A percentile compares a stretch with the other conserved stretches of the same genome.
phyloP scores from a whole-genome alignment of 2,113 vertebrate species.

The Monarcha castaneiventris region DNA sequence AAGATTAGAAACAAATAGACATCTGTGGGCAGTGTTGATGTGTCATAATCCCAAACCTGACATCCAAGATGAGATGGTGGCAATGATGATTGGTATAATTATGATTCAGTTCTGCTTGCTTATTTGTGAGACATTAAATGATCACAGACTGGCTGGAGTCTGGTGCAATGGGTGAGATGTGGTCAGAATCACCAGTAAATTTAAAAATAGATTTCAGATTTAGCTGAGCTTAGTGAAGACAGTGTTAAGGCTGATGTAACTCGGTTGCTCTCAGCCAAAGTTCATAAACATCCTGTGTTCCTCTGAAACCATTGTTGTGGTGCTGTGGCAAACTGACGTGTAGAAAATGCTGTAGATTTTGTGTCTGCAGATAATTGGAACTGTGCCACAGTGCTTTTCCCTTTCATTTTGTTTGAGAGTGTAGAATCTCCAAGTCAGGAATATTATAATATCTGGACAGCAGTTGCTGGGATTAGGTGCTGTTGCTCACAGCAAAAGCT shows the following conservation, averaged over 20 bases:
- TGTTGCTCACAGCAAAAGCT: not conserved
- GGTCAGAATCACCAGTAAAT: not conserved
- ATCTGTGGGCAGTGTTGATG: not conserved
- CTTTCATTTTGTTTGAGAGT: not conserved
- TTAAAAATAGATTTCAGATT: not conserved
- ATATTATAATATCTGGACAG: not conserved
- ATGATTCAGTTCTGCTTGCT: not conserved
- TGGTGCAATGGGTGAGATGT: not conserved
- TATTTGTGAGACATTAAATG: not conserved
- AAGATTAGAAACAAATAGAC: not conserved
- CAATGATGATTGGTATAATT: not conserved
- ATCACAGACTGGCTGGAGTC: not conserved
- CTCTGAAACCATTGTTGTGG: not conserved
- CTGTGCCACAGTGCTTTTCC: not conserved
- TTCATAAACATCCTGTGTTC: not conserved
- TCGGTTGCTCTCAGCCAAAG: not conserved
- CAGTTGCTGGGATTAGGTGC: not conserved
- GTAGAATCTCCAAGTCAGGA: not conserved
- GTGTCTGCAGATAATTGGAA: not conserved
- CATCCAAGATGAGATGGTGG: not conserved
- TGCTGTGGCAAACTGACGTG: not conserved
- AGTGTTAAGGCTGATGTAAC: not conserved
- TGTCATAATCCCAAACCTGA: not conserved
- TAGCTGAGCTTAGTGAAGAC: not conserved
- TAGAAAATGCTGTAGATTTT: not conserved